These are phyloP conservation scores for Hystrix brachyura DNA, from an alignment of 2,113 vertebrate genomes.

Conservation along the genomic window DNA sequence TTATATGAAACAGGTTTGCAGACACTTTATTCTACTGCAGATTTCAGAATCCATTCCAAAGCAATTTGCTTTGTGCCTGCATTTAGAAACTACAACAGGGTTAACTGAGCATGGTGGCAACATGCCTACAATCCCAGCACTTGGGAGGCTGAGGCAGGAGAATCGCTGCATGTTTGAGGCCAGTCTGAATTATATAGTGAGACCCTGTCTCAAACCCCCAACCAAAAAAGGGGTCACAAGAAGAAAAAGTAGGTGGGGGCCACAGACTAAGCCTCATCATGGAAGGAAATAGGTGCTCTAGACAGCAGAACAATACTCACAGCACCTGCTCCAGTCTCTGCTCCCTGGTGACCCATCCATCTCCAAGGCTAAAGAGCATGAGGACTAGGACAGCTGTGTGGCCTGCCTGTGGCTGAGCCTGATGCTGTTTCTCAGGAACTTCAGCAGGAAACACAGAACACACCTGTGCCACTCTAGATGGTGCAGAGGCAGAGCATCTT, in stretches of 20 bases:
- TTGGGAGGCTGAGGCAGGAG: background rate
- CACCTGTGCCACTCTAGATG: background rate
- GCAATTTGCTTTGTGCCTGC: background rate
- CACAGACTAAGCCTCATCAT: background rate
- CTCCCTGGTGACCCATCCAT: background rate
- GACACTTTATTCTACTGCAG: background rate
- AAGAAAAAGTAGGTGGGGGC: fast-evolving
- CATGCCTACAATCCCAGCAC: background rate
- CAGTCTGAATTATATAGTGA: background rate
- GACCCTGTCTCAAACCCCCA: background rate
- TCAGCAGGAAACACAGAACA: background rate
- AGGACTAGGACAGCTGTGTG: too few relatives aligned
- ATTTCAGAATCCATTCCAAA: background rate
- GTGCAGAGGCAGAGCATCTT: background rate
- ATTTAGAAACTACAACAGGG: background rate
- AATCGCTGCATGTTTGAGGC: background rate
- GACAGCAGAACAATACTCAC: fast-evolving
- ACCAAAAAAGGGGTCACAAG: background rate
- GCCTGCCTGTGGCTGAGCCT: fast-evolving
- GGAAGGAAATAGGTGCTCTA: background rate
- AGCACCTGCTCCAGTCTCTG: background rate
- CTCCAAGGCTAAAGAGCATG: fast-evolving
- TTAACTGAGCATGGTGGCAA: background rate
- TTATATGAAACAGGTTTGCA: background rate
- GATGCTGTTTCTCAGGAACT: background rate